Evolutionary conservation across 2,888 invertebrate genomes (phyloP).

Genomic region (Coremacera marginata): DNA sequence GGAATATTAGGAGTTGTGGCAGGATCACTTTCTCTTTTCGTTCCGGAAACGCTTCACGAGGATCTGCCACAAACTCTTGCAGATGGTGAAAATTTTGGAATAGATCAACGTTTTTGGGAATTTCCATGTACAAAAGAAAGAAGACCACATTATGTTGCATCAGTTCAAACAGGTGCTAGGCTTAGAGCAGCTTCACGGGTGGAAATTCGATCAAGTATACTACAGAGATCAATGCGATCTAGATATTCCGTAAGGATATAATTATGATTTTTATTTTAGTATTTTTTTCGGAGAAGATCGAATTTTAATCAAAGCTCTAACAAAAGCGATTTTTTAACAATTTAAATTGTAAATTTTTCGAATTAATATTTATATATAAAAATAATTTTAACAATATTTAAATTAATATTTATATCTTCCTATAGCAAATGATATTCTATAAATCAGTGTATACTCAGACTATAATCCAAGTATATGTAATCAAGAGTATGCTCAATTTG

Average conservation of each 20-base stretch:
- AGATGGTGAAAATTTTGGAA: constrained; percentile 89
- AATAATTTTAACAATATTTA: too few relatives aligned
- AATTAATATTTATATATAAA: too few relatives aligned
- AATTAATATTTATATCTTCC: too few relatives aligned
- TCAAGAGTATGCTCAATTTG: too few relatives aligned
- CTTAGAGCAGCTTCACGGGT: constrained; percentile 74
- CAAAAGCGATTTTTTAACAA: not conserved
- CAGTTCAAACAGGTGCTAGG: constrained; percentile 70
- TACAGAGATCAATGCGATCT: constrained; percentile 72
- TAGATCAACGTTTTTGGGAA: constrained; percentile 83
- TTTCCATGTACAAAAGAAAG: constrained; percentile 80
- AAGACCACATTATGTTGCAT: constrained; percentile 62
- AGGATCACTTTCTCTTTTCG: constrained; percentile 80
- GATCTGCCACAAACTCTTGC: constrained; percentile 88
- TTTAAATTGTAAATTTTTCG: too few relatives aligned
- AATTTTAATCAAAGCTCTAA: not conserved
- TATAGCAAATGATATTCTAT: too few relatives aligned
- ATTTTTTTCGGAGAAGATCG: not conserved
- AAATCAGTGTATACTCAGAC: too few relatives aligned
- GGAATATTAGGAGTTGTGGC: constrained; percentile 82
- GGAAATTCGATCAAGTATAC: constrained; percentile 75
- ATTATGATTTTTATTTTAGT: not conserved
- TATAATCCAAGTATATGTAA: too few relatives aligned
- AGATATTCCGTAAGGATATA: constrained; percentile 68
- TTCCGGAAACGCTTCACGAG: constrained; percentile 88